These are phyloP conservation scores for Pollenia labialis DNA, from an alignment of 2,888 invertebrate species.

Conservation along the genomic window DNA sequence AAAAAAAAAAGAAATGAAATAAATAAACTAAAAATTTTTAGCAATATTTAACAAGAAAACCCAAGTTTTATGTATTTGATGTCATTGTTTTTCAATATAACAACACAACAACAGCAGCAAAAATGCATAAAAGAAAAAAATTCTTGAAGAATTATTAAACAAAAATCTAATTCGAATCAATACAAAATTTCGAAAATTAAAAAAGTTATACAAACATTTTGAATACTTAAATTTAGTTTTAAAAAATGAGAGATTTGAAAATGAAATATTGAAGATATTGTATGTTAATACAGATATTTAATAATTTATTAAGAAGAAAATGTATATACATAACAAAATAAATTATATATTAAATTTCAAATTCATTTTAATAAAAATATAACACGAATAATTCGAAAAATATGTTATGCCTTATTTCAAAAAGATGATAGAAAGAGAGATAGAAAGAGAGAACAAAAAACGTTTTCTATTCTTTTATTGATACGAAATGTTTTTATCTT, in stretches of 20 bases:
- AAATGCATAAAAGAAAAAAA: not conserved
- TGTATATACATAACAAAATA: not conserved
- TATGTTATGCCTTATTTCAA: not conserved
- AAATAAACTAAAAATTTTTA: slow-evolving; percentile 31
- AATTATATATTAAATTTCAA: slow-evolving; percentile 15
- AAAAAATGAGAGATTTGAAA: slow-evolving; percentile 10
- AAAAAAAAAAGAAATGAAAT: not conserved
- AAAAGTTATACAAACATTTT: not conserved
- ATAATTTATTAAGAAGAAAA: slow-evolving; percentile 34
- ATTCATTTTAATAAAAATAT: slow-evolving; percentile 55
- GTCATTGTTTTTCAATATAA: slow-evolving; percentile 53
- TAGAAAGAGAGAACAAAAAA: too few relatives aligned
- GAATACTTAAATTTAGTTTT: slow-evolving; percentile 5
- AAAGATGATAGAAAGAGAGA: too few relatives aligned
- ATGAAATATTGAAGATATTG: slow-evolving; percentile 23
- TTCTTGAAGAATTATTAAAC: slow-evolving; percentile 11
- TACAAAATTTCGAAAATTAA: slow-evolving; percentile 23
- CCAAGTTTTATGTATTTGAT: slow-evolving; percentile 64
- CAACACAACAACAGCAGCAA: not conserved
- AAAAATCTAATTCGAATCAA: slow-evolving; percentile 11
- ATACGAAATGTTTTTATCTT: too few relatives aligned
- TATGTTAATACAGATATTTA: slow-evolving; percentile 35
- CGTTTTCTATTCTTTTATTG: too few relatives aligned
- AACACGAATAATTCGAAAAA: slow-evolving; percentile 6
- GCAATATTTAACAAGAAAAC: slow-evolving; percentile 58